Conservation (phyloP, 1,140 invertebrate species). For the Nasonia giraulti region DNA sequence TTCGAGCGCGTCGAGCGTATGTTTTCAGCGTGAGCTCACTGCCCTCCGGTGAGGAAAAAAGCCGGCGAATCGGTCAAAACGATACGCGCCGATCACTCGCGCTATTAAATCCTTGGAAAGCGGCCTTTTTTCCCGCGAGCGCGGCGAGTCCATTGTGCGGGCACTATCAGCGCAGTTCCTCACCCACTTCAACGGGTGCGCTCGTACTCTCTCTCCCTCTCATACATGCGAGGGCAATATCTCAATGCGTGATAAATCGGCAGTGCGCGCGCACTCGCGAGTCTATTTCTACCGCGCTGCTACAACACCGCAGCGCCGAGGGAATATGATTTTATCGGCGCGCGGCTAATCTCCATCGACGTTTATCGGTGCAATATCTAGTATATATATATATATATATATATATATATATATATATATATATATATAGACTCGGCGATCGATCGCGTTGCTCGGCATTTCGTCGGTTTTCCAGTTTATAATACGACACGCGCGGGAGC, state of each 20-base stretch:
- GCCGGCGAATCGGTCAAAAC: neutral
- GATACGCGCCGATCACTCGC: neutral
- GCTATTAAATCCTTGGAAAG: slow-evolving; percentile 34
- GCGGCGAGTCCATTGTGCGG: slow-evolving; percentile 11
- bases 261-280: neutral
- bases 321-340: slow-evolving; percentile 34
- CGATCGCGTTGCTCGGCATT: slow-evolving; percentile 2
- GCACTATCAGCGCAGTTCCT: too few relatives aligned
- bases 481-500: slow-evolving; percentile 26
- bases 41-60: neutral
- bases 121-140: slow-evolving; percentile 16
- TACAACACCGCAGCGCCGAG: neutral
- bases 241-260: slow-evolving; percentile 32
- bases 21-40: neutral
- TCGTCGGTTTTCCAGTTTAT: too few relatives aligned
- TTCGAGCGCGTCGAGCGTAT: neutral
- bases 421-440: neutral
- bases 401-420: too few relatives aligned
- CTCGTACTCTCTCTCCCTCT: neutral
- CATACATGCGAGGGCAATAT: neutral
- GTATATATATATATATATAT: neutral
- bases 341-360: slow-evolving; percentile 41
- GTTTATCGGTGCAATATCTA: slow-evolving; percentile 22
- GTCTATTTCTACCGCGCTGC: neutral
- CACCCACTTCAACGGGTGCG: neutral